A percentile compares a stretch with the other conserved stretches of the same genome.
These are phyloP conservation scores for Aurelia sp. DNA, from an alignment of 30 jellyfish, hydroid and myxozoan species.

Conservation along the genomic window DNA sequence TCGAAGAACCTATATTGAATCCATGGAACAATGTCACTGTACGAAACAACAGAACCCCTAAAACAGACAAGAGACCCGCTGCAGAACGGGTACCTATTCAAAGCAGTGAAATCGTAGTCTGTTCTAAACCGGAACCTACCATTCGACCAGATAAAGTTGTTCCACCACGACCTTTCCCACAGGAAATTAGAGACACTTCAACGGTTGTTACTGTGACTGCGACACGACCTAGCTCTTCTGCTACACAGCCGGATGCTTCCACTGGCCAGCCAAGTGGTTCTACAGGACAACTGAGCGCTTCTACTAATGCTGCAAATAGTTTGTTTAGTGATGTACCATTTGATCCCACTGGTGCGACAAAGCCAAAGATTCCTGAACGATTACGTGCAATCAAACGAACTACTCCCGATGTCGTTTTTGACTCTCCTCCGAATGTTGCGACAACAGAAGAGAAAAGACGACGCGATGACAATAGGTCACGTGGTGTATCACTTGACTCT, in stretches of 20 bases:
- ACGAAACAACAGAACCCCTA: slow-evolving; percentile 17
- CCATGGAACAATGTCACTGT: slow-evolving; percentile 41
- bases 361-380: slow-evolving; percentile 30
- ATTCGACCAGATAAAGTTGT: neutral
- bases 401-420: neutral
- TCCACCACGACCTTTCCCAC: neutral
- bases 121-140: neutral
- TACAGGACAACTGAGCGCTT: neutral
- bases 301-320: neutral
- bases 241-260: neutral
- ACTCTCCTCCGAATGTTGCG: neutral
- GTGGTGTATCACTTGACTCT: slow-evolving; percentile 1
- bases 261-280: neutral
- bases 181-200: neutral
- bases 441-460: slow-evolving; percentile 1
- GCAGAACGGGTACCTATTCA: neutral
- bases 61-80: neutral
- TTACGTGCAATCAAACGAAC: slow-evolving; percentile 45
- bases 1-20: neutral
- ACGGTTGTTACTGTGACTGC: neutral
- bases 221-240: neutral
- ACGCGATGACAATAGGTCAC: neutral
- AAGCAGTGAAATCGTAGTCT: too few relatives aligned
- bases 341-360: slow-evolving; percentile 51
- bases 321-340: neutral